These are phyloP conservation scores for Gadus chalcogrammus DNA, from an alignment of 2,113 vertebrate species.

Conservation along the genomic window DNA sequence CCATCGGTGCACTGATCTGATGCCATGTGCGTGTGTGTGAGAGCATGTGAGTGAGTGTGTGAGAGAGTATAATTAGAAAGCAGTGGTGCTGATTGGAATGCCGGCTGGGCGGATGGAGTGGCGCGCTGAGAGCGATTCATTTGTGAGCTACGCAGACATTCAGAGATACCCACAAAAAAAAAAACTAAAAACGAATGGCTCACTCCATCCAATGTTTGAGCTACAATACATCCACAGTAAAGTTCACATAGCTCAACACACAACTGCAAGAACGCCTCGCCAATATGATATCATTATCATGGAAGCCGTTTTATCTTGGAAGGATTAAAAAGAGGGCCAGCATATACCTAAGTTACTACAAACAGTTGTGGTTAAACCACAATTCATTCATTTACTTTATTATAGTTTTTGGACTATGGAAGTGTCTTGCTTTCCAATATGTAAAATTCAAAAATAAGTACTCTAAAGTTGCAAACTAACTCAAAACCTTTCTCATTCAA, in stretches of 20 bases:
- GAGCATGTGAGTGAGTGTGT: not conserved
- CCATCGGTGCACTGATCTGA: not conserved
- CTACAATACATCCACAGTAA: conserved; percentile 36
- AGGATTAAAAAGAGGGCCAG: no score
- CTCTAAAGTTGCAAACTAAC: no score
- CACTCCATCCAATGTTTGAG: conserved; percentile 46
- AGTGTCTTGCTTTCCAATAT: no score
- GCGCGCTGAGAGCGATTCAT: conserved; percentile 53
- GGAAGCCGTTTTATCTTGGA: no score
- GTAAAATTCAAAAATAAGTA: no score
- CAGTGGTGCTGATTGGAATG: conserved; percentile 38
- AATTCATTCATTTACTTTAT: no score
- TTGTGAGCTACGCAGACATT: conserved; percentile 55
- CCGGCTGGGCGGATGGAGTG: conserved; percentile 53
- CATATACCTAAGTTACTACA: no score
- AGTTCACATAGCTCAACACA: conserved; percentile 40
- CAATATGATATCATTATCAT: no score
- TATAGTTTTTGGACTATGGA: no score
- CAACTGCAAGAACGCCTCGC: not conserved
- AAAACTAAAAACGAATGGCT: conserved; percentile 46
- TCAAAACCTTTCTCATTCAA: no score
- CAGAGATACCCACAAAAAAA: not conserved
- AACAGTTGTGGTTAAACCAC: no score
- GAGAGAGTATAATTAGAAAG: conserved; percentile 56
- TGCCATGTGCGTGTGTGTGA: conserved; percentile 3